Evolutionary conservation across 2,113 vertebrate species (phyloP).

Genomic region (Tiliqua scincoides): DNA sequence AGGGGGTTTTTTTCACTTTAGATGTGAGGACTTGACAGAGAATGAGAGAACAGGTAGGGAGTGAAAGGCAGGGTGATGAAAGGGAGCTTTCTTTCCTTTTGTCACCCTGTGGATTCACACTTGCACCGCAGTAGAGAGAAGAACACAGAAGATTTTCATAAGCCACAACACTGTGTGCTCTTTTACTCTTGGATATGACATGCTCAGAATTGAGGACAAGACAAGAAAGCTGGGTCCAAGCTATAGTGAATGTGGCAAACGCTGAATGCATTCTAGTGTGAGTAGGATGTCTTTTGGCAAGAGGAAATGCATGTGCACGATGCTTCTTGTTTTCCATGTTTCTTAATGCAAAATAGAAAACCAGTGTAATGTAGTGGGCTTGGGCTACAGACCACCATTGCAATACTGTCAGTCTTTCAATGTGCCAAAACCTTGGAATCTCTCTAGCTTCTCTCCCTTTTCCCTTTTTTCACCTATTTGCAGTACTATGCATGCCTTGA

Average conservation of each 20-base stretch:
- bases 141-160: not conserved
- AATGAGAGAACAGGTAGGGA: not conserved
- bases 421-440: too few species aligned
- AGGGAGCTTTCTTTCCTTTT: not conserved
- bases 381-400: too few species aligned
- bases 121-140: not conserved
- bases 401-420: too few species aligned
- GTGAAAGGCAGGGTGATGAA: not conserved
- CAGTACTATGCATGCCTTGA: too few species aligned
- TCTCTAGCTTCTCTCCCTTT: too few species aligned
- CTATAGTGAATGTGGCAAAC: not conserved
- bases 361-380: too few species aligned
- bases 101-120: not conserved
- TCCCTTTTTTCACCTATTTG: too few species aligned
- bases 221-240: not conserved
- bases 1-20: not conserved
- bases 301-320: not conserved
- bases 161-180: not conserved
- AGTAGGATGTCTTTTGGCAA: not conserved
- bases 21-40: conserved; percentile 4
- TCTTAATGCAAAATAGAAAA: too few species aligned
- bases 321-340: not conserved
- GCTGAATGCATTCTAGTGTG: not conserved
- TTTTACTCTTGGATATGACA: conserved; percentile 1
- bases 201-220: not conserved